Conservation (phyloP, 2,113 vertebrate species). For the Lamprologus speciosus region DNA sequence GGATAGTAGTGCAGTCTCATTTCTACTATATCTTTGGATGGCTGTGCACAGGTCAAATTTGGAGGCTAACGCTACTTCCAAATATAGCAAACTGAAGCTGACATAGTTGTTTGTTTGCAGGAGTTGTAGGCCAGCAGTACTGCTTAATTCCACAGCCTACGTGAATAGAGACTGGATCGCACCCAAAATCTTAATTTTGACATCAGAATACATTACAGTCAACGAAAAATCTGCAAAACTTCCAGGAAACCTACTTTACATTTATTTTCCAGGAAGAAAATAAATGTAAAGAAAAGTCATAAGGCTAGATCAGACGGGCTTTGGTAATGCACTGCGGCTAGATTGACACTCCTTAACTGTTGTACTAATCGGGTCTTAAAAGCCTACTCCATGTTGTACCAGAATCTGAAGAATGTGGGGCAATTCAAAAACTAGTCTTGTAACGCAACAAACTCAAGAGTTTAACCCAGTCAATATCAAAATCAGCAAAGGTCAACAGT, state of each 20-base stretch:
- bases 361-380: slow-evolving; percentile 73
- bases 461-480: slow-evolving; percentile 7
- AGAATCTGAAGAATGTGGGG: slow-evolving; percentile 77
- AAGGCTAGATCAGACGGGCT: slow-evolving; percentile 68
- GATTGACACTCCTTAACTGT: slow-evolving; percentile 58
- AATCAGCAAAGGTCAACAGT: slow-evolving; percentile 15
- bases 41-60: not conserved
- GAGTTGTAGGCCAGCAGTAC: not conserved
- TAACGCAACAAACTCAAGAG: slow-evolving; percentile 35
- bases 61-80: not conserved
- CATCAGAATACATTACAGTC: not conserved
- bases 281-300: slow-evolving; percentile 46
- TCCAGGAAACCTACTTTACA: not conserved
- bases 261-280: not conserved
- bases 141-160: not conserved
- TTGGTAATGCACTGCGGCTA: slow-evolving; percentile 47
- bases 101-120: not conserved
- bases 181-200: not conserved
- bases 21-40: not conserved
- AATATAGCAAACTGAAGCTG: not conserved
- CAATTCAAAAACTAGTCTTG: slow-evolving; percentile 59
- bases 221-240: not conserved
- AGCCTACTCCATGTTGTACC: slow-evolving; percentile 69
- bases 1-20: not conserved
- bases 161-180: not conserved